phyloP scores from a whole-genome alignment of 2,113 vertebrate genomes.

The Piaya cayana region DNA sequence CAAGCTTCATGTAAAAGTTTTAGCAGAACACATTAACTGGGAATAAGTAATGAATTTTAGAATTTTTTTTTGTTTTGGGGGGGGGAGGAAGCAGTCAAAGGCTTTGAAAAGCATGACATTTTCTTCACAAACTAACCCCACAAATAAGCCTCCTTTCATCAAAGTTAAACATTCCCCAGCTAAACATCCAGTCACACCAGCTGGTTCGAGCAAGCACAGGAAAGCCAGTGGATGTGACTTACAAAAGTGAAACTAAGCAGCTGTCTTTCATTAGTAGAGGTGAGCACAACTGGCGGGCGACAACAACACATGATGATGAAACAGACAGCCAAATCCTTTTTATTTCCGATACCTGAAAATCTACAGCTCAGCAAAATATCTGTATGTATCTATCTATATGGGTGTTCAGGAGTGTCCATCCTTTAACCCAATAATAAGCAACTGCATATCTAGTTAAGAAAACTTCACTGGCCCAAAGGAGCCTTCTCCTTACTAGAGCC shows the following conservation, averaged over 20 bases:
- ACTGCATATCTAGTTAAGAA: neutral
- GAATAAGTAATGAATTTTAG: neutral
- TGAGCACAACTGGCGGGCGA: neutral
- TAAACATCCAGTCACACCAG: neutral
- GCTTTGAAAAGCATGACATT: neutral
- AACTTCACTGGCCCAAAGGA: slow-evolving; percentile 43
- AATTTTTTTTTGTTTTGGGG: neutral
- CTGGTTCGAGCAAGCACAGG: neutral
- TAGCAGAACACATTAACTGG: neutral
- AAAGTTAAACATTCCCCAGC: neutral
- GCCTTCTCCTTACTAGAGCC: slow-evolving; percentile 17
- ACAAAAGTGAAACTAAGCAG: slow-evolving; percentile 67
- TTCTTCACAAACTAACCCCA: neutral
- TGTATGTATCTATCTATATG: neutral
- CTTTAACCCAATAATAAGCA: neutral
- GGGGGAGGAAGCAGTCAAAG: neutral
- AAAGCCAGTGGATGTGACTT: slow-evolving; percentile 2
- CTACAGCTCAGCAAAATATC: neutral
- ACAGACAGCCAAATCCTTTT: slow-evolving; percentile 7
- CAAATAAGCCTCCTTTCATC: neutral
- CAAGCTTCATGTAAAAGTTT: neutral
- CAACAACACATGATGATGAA: neutral
- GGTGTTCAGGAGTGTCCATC: neutral
- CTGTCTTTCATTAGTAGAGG: slow-evolving; percentile 55
- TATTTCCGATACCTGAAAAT: neutral